phyloP scores from a whole-genome alignment of 1,140 invertebrate genomes.

The Chrysomallon squamiferum region DNA sequence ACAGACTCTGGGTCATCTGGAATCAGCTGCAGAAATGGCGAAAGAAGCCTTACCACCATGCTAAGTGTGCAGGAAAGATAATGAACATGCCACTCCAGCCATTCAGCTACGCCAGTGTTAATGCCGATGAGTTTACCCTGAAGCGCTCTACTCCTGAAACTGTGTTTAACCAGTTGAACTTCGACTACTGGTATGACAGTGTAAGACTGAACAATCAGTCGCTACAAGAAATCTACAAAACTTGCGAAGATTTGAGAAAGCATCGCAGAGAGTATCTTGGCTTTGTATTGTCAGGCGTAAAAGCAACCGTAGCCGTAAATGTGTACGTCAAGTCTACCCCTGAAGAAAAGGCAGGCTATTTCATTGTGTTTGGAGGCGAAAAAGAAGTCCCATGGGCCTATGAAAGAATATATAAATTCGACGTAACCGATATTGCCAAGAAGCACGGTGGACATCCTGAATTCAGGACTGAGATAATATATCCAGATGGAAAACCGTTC shows the following conservation, averaged over 20 bases:
- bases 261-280: slow-evolving; percentile 11
- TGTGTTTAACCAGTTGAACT: slow-evolving; percentile 15
- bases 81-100: slow-evolving; percentile 19
- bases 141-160: slow-evolving; percentile 4
- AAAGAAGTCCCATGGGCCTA: slow-evolving; percentile 27
- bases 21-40: slow-evolving; percentile 23
- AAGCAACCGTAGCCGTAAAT: slow-evolving; percentile 11
- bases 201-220: slow-evolving; percentile 14
- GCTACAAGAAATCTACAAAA: slow-evolving; percentile 9
- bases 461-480: slow-evolving; percentile 1
- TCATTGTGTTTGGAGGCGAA: slow-evolving; percentile 22
- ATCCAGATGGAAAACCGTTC: slow-evolving; percentile 1
- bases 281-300: slow-evolving; percentile 17
- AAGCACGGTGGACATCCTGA: slow-evolving; percentile 2
- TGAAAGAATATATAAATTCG: slow-evolving; percentile 16
- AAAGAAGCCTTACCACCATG: slow-evolving; percentile 23
- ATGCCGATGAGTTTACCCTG: slow-evolving; percentile 16
- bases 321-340: neutral
- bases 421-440: slow-evolving; percentile 15
- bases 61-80: slow-evolving; percentile 15
- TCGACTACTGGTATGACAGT: slow-evolving; percentile 22
- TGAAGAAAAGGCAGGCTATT: slow-evolving; percentile 6
- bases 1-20: slow-evolving; percentile 20
- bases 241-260: slow-evolving; percentile 1
- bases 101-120: slow-evolving; percentile 11